Evolutionary conservation across 2,888 invertebrate genomes (phyloP), one percentile per base, ranked within the genome.

Genomic region (Habroteleia sp.): DNA sequence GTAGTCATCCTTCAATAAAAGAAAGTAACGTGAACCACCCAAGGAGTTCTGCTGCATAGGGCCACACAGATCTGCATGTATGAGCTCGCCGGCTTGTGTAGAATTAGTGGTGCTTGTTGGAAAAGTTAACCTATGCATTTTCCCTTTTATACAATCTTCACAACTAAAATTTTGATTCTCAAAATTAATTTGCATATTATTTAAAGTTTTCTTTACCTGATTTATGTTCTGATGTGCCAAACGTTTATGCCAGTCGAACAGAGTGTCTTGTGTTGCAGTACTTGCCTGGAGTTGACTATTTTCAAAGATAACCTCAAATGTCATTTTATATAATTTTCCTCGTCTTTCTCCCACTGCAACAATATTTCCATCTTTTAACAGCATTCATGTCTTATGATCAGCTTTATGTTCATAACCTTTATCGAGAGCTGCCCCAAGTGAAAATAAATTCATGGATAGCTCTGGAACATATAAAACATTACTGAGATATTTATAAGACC

Each of bases 11-110:
- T 66, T 75, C 4, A 75, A 25, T 8, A 75, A 16, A 0, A 65
- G 29, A 33, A 52, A 69, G 31, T 65, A 75, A 8, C 58, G 25
- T 1, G 71, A 20, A 8, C 65, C 74, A 2, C 54, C 62, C 6
- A 60, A 7, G 1, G 66, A 75, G 1, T 25, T 54, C 5, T 58
- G 42, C 1, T 50, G 62, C 76, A 80, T 77, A 0, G 50, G 71
- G 0, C 79, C 76, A 25, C 79, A 77, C 2, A 13, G 11, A 16
- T 80, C 77, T 1, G 73, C 71, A 27, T 78, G 77, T 0, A 78
- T 35, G 0, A 80, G 29, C 13, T 79, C 76, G 2, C 75, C 77
- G 1, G 35, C 14, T 31, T 29, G 50, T 2, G 16, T 58, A 1
- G 77, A 31, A 37, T 68, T 66, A 1, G 56, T 39, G 1, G 14